Evolutionary conservation across 2,113 vertebrate species (phyloP).

Genomic region (Paraplagusia blochii): DNA sequence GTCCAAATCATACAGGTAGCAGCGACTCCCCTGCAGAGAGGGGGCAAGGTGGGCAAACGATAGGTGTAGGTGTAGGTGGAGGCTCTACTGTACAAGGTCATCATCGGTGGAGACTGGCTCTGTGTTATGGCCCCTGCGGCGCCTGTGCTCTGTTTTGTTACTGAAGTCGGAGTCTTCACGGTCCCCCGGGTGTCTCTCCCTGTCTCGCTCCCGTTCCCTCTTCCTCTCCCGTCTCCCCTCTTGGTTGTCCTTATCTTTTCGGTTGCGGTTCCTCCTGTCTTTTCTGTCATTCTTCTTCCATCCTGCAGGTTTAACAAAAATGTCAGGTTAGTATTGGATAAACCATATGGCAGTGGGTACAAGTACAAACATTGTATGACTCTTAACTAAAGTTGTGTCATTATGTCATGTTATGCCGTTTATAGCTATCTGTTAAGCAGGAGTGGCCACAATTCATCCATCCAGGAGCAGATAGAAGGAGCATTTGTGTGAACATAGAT

Average conservation of each 20-base stretch:
- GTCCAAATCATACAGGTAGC: slow-evolving; percentile 86
- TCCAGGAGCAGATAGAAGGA: too few species aligned
- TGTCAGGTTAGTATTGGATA: too few species aligned
- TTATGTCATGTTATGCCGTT: too few species aligned
- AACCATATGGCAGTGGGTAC: too few species aligned
- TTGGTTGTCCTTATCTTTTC: slow-evolving; percentile 85
- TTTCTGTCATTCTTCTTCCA: slow-evolving; percentile 75
- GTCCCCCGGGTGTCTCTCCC: slow-evolving; percentile 78
- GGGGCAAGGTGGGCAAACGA: slow-evolving; percentile 54
- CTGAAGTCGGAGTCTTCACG: slow-evolving; percentile 85
- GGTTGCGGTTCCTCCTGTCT: slow-evolving; percentile 83
- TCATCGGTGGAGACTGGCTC: slow-evolving; percentile 73
- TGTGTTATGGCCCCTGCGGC: slow-evolving; percentile 81
- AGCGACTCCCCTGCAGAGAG: slow-evolving; percentile 81
- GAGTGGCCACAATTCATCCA: too few species aligned
- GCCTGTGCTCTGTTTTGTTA: slow-evolving; percentile 89
- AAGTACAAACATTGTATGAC: too few species aligned
- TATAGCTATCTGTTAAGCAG: too few species aligned
- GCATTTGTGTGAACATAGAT: too few species aligned
- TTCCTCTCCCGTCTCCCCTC: slow-evolving; percentile 79
- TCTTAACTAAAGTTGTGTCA: too few species aligned
- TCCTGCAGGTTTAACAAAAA: slow-evolving; percentile 29
- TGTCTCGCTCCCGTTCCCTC: slow-evolving; percentile 72
- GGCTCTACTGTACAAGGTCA: slow-evolving; percentile 78
- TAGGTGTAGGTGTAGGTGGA: slow-evolving; percentile 27